These are phyloP conservation scores for Etheostoma nigrum DNA, from an alignment of 2,797 vertebrate species.

Conservation along the genomic window DNA sequence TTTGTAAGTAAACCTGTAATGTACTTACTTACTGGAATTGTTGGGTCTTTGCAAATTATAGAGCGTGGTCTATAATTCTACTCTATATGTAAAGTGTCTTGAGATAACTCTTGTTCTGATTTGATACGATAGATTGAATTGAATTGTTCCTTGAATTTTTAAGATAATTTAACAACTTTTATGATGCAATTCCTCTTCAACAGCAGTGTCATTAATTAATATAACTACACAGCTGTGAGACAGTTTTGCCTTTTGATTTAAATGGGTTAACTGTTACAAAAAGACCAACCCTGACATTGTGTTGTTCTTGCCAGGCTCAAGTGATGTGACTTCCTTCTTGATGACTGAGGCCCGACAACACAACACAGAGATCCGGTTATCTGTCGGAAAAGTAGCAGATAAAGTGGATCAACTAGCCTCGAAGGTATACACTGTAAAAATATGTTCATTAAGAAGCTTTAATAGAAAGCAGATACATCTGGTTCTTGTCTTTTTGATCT, in stretches of 20 bases:
- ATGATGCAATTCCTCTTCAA: neutral
- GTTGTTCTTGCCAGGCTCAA: conserved; percentile 77
- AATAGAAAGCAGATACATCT: neutral
- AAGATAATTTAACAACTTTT: too few species aligned
- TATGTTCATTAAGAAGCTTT: neutral
- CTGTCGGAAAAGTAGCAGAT: conserved; percentile 93
- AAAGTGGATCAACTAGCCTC: conserved; percentile 93
- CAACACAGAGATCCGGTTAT: conserved; percentile 94
- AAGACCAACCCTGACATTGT: neutral
- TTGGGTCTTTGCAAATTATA: too few species aligned
- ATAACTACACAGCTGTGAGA: neutral
- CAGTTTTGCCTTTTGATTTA: neutral
- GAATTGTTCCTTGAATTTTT: too few species aligned
- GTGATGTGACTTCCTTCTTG: conserved; percentile 93
- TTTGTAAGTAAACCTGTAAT: neutral
- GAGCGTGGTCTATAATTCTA: too few species aligned
- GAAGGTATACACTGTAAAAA: conserved; percentile 83
- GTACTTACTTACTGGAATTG: too few species aligned
- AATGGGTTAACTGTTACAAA: neutral
- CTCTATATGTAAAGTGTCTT: too few species aligned
- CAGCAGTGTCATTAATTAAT: neutral
- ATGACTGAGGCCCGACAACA: conserved; percentile 97
- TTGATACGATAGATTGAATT: too few species aligned
- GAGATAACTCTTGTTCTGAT: too few species aligned
- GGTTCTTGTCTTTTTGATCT: neutral